Evolutionary conservation across 2,888 invertebrate species (phyloP).

Genomic region (Neoascia interrupta): DNA sequence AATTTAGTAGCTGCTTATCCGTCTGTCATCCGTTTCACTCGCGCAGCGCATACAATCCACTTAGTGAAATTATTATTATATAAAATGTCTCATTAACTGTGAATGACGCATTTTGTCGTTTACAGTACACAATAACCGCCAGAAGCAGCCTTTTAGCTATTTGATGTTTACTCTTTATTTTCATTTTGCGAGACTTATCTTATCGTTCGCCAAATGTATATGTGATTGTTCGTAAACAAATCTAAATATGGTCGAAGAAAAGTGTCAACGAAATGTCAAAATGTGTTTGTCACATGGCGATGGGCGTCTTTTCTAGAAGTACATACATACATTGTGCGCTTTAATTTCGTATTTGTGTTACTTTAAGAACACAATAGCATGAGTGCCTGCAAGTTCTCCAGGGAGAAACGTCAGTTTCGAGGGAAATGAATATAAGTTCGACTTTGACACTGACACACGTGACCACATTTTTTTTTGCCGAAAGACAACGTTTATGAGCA

Average conservation of each 20-base stretch:
- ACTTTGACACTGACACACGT: too few species aligned
- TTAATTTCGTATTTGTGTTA: too few species aligned
- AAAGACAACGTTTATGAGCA: too few species aligned
- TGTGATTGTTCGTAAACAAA: not conserved
- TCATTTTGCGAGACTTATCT: constrained; percentile 42
- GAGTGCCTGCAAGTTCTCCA: too few species aligned
- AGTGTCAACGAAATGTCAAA: constrained; percentile 9
- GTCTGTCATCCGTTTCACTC: constrained; percentile 7
- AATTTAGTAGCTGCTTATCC: constrained; percentile 31
- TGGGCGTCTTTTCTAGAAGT: too few species aligned
- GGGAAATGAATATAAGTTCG: too few species aligned
- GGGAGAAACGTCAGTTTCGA: too few species aligned
- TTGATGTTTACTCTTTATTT: too few species aligned
- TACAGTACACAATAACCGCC: not conserved
- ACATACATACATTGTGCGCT: too few species aligned
- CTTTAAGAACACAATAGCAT: too few species aligned
- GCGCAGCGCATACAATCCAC: constrained; percentile 11
- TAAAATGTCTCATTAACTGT: constrained; percentile 32
- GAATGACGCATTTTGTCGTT: constrained; percentile 34
- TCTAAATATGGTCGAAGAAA: constrained; percentile 1
- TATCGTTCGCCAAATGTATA: constrained; percentile 8
- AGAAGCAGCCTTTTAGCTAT: too few species aligned
- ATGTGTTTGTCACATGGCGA: constrained; percentile 4
- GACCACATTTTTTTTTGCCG: too few species aligned
- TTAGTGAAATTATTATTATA: constrained; percentile 32